Conservation (phyloP, 1,140 invertebrate genomes). For the Oscheius sp. region DNA sequence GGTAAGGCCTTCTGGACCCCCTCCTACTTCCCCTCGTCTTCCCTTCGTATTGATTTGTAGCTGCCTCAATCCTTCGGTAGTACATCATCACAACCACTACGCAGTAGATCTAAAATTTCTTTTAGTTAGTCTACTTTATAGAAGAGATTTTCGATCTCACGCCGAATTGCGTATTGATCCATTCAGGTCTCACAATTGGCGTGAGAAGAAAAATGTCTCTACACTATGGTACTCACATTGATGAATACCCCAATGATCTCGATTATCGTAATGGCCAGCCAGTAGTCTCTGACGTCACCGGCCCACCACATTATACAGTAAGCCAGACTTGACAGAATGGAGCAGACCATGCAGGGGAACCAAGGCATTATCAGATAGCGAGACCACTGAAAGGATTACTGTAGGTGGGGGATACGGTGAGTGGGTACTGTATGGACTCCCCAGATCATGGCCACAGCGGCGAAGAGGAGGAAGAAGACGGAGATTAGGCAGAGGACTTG, state of each 20-base stretch:
- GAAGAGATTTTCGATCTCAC: too few species aligned
- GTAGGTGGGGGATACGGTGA: neutral
- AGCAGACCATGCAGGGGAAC: slow-evolving; percentile 53
- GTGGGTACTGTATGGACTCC: slow-evolving; percentile 54
- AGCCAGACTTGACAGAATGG: slow-evolving; percentile 55
- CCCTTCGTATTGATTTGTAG: slow-evolving; percentile 50
- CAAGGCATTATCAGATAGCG: slow-evolving; percentile 54
- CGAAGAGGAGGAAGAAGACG: slow-evolving; percentile 57
- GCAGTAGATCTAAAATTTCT: slow-evolving; percentile 50
- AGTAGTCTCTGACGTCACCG: slow-evolving; percentile 59
- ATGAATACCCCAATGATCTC: slow-evolving; percentile 57
- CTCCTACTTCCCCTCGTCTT: slow-evolving; percentile 24
- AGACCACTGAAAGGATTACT: slow-evolving; percentile 47
- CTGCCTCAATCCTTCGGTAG: slow-evolving; percentile 46
- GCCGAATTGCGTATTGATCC: too few species aligned
- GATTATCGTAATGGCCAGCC: slow-evolving; percentile 57
- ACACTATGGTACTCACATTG: slow-evolving; percentile 44
- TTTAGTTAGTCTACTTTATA: too few species aligned
- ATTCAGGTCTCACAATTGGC: too few species aligned
- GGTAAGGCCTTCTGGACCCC: neutral
- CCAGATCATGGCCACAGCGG: slow-evolving; percentile 53
- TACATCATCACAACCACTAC: slow-evolving; percentile 54
- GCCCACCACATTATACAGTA: slow-evolving; percentile 57
- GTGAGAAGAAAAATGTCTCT: too few species aligned
- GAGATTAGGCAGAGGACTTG: slow-evolving; percentile 58